Base-by-base conservation (phyloP, 2,888 invertebrate species). In the Chymomyza amoena region DNA sequence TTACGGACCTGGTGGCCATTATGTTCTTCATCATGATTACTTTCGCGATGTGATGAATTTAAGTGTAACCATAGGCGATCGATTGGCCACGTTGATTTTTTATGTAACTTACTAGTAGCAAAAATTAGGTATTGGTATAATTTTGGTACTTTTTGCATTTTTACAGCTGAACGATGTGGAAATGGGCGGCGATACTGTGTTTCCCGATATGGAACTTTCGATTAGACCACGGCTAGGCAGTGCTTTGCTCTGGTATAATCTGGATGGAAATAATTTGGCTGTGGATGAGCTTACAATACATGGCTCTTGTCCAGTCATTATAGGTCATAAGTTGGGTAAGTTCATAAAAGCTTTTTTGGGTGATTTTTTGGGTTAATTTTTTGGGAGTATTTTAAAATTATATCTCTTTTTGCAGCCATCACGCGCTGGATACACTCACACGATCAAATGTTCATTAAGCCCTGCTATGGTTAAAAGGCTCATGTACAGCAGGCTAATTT, bases 1-100 rank as follows among this genome's bases (percentile, higher is more conserved):
- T 60, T 89, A 89, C 73, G 89, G 88, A 0, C 54, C 88, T 2
- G 89, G 89, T 6, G 89, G 89, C 1, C 84, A 88, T 65, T 89
- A 89, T 64, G 77, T 57, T 1, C 70, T 66, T 0, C 89, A 89
- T 25, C 25, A 57, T 57, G 57, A 57, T 13, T 57, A 4, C 25
- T 57, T 57, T 39, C 13, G 10, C 28, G 25, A 57, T 57, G 52
- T 68, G 20, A 25, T 25, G 25, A 2, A 28, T 2, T 1, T 20
- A n/a, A n/a, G n/a, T n/a, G n/a, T n/a, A n/a, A n/a, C n/a, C n/a
- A 1, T 0, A 6, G 57, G 57, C 4, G 79, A 89, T 73, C 76
- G 89, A 2, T 76, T 88, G 4, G 87, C 87, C 2, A 89, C 89
- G 0, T 71, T 86, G 6, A 54, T 89, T 5, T 84, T 89, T 67